Evolutionary conservation across 2,888 invertebrate species (phyloP), one percentile per base, ranked within the genome.

Genomic region (Thumatha senex): DNA sequence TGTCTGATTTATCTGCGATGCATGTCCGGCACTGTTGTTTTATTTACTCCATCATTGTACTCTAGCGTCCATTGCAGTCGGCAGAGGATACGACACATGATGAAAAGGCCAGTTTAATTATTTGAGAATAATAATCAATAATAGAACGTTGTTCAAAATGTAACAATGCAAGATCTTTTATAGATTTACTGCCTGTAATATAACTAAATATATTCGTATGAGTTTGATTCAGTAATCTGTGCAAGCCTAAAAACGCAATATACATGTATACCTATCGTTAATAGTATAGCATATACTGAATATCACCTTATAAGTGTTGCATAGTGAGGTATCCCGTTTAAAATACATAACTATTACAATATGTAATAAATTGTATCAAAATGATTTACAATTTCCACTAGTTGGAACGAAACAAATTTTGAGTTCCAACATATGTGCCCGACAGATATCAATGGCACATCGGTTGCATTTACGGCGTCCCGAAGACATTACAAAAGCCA

Each of bases 401-500:
- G 29, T 36, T 45, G 47, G 29, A 41, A 15, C 40, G 41, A 50
- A 74, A 77, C 78, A 76, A 74, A 79, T 72, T 78, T 78, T 72
- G 71, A 76, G 70, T 73, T 67, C 66, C 62, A 70, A 65, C 77
- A 72, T 76, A 80, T 80, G 81, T 80, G 74, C 66, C 61, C 67
- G 79, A 82, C 85, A 83, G 79, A 84, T 82, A 86, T 84, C 78
- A 81, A 85, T 80, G 82, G 81, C 83, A 86, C 84, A 84, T 87
- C 81, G 85, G 86, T 82, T 89, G 89, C 89, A 87, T 89, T 89
- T 86, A 89, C 88, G 88, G 79, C 87, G 80, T 86, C 87, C 88
- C 86, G 83, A 89, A 89, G 79, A 90, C 90, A 90, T 90, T 91
- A 90, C 86, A 86, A 86, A 88, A 84, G 85, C 89, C 83, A 89